Evolutionary conservation across 2,113 vertebrate species (phyloP).

Genomic region (Budorcas taxicolor): DNA sequence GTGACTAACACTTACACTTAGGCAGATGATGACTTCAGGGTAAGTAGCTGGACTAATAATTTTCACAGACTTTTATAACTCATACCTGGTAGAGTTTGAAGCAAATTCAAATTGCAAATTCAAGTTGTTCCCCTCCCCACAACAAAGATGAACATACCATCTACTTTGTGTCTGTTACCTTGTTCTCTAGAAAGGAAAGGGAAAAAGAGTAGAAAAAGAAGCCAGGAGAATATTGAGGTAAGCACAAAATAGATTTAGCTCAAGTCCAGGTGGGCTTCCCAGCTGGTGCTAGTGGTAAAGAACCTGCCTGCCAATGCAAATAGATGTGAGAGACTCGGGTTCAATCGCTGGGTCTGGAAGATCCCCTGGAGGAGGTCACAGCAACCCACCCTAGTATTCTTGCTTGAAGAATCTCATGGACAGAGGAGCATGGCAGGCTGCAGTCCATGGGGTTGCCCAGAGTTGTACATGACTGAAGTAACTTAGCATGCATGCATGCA

Average conservation of each 20-base stretch:
- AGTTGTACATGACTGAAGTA: not conserved
- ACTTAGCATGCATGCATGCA: not conserved
- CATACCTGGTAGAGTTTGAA: not conserved
- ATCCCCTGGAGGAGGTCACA: not conserved
- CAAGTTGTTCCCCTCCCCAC: not conserved
- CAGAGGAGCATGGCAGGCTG: not conserved
- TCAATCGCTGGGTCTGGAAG: not conserved
- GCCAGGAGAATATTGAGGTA: not conserved
- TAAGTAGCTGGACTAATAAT: not conserved
- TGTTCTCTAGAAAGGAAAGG: not conserved
- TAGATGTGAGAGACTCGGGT: not conserved
- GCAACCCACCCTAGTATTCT: not conserved
- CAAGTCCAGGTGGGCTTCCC: not conserved
- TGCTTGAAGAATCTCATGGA: not conserved
- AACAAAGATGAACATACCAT: not conserved
- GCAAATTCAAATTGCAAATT: not conserved
- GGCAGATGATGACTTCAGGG: not conserved
- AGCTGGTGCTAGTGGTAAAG: not conserved
- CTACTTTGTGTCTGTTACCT: not conserved
- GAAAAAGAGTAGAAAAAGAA: not conserved
- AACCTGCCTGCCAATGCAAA: not conserved
- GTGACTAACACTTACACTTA: too few relatives aligned
- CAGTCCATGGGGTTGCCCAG: not conserved
- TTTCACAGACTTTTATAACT: not conserved
- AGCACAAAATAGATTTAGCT: not conserved